phyloP scores from a whole-genome alignment of 2,888 invertebrate species.

The Cantharis nigra region DNA sequence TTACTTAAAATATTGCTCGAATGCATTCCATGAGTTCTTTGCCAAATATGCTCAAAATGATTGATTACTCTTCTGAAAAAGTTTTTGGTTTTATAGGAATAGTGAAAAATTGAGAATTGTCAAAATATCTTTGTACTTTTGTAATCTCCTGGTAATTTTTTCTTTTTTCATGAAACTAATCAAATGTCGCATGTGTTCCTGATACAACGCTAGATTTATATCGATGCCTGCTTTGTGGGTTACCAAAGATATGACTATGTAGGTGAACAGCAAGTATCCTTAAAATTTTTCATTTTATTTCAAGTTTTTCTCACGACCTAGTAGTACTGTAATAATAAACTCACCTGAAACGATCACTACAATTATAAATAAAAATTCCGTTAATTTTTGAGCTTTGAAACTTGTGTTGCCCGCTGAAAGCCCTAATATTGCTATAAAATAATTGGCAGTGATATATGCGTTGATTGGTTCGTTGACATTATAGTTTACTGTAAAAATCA shows the following conservation, averaged over 20 bases:
- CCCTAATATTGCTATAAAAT: conserved; percentile 24
- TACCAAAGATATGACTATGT: conserved; percentile 37
- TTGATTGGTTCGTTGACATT: conserved; percentile 17
- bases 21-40: conserved; percentile 37
- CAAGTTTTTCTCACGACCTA: too few species aligned
- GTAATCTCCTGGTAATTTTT: conserved; percentile 29
- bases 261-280: conserved; percentile 41
- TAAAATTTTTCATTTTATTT: conserved; percentile 1
- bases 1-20: conserved; percentile 33
- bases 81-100: neutral
- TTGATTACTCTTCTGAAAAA: conserved; percentile 34
- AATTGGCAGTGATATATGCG: conserved; percentile 30
- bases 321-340: neutral
- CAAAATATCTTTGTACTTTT: conserved; percentile 23
- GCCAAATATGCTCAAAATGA: conserved; percentile 40
- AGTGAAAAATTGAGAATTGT: neutral
- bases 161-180: conserved; percentile 35
- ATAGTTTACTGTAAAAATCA: conserved; percentile 6
- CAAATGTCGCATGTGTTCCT: conserved; percentile 38
- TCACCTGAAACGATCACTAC: conserved; percentile 29
- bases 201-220: conserved; percentile 36
- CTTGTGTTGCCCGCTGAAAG: conserved; percentile 28
- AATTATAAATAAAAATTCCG: conserved; percentile 31
- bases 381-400: conserved; percentile 19
- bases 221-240: conserved; percentile 37